Conservation (phyloP, 2,113 vertebrate species). For the Oryzias celebensis region DNA sequence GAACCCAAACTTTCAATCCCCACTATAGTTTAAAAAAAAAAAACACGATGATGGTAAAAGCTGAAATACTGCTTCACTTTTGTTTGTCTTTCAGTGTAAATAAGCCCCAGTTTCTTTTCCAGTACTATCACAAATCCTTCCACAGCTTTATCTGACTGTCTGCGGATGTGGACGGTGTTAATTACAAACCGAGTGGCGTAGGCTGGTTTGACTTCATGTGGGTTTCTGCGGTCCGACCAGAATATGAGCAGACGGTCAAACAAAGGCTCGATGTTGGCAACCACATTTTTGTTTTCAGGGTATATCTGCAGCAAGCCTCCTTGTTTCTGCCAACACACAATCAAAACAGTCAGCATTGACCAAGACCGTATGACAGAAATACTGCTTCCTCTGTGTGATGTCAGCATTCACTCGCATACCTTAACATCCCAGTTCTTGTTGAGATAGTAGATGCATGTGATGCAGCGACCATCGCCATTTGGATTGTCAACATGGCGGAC, state of each 20-base stretch:
- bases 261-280: conserved; percentile 88
- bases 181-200: conserved; percentile 84
- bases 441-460: conserved; percentile 95
- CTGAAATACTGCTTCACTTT: too few species aligned
- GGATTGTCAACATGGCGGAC: conserved; percentile 93
- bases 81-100: too few species aligned
- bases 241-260: conserved; percentile 91
- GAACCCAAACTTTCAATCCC: too few species aligned
- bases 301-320: conserved; percentile 89
- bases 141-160: background rate
- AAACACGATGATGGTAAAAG: background rate
- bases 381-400: background rate
- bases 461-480: conserved; percentile 87
- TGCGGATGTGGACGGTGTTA: background rate
- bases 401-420: conserved; percentile 62
- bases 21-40: background rate
- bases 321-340: conserved; percentile 74
- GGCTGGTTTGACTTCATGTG: conserved; percentile 90
- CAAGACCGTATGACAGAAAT: too few species aligned
- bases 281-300: conserved; percentile 84
- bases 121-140: background rate
- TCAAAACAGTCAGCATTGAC: background rate
- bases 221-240: conserved; percentile 92
- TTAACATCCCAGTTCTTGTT: conserved; percentile 90
- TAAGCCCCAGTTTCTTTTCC: background rate